Conservation (phyloP, 2,888 invertebrate genomes). For the Morpho achilles region DNA sequence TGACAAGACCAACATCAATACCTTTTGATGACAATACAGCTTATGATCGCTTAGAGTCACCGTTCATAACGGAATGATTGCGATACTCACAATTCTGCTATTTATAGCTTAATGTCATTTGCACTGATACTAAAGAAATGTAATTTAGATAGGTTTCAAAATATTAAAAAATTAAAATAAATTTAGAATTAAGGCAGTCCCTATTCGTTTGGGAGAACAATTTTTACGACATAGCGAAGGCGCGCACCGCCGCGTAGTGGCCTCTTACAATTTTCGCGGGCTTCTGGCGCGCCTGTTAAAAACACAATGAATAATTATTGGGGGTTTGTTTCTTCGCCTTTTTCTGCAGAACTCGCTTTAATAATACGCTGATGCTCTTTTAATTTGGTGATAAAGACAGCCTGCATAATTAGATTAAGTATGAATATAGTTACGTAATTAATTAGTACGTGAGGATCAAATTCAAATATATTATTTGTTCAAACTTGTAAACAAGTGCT, state of each 20-base stretch:
- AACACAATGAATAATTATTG: slow-evolving; percentile 77
- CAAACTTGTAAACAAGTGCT: no score
- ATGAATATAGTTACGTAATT: background rate
- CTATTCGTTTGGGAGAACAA: slow-evolving; percentile 44
- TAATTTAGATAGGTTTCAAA: no score
- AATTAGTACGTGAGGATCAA: no score
- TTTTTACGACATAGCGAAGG: slow-evolving; percentile 71
- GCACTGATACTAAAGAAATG: no score
- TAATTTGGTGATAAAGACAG: slow-evolving; percentile 21
- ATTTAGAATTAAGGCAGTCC: slow-evolving; percentile 29
- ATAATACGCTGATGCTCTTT: slow-evolving; percentile 26
- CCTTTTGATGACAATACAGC: no score
- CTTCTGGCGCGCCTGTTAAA: slow-evolving; percentile 69
- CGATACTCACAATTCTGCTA: no score
- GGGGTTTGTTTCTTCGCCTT: slow-evolving; percentile 35
- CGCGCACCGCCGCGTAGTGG: slow-evolving; percentile 54
- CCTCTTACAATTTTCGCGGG: slow-evolving; percentile 65
- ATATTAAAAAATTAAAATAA: background rate
- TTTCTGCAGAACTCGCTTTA: slow-evolving; percentile 20
- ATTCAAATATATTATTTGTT: no score
- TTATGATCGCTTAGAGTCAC: no score
- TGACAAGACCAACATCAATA: no score
- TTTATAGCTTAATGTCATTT: no score
- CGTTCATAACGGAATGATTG: no score
- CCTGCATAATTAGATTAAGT: slow-evolving; percentile 17